Evolutionary conservation across 2,888 invertebrate species (phyloP).

Genomic region (Xiphydria camelus): DNA sequence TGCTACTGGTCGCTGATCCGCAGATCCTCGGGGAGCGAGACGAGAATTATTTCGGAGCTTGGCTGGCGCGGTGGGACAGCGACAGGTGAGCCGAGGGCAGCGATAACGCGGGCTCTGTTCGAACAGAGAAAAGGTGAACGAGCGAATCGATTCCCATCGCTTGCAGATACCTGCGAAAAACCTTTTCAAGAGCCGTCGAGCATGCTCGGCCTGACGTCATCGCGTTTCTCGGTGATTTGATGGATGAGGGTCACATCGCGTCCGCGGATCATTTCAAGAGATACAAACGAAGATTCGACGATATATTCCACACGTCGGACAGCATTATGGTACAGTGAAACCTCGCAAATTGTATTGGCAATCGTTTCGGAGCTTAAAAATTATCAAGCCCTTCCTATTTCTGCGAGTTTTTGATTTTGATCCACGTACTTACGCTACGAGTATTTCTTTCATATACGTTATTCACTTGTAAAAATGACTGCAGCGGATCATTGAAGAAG

Average conservation of each 20-base stretch:
- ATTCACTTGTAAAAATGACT: not conserved
- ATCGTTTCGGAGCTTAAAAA: too few species aligned
- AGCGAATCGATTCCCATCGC: constrained; percentile 21
- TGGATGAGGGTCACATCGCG: constrained; percentile 91
- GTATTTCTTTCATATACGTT: not conserved
- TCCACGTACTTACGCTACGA: too few species aligned
- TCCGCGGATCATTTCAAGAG: constrained; percentile 70
- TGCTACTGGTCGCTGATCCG: constrained; percentile 85
- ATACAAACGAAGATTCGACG: constrained; percentile 75
- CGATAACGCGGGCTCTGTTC: not conserved
- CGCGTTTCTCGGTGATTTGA: constrained; percentile 89
- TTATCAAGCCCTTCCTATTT: too few species aligned
- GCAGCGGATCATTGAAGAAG: too few species aligned
- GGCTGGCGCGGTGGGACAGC: constrained; percentile 81
- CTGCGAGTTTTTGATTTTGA: too few species aligned
- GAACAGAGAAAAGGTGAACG: not conserved
- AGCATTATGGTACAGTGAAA: constrained; percentile 51
- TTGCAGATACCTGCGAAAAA: constrained; percentile 76
- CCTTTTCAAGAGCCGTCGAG: constrained; percentile 73
- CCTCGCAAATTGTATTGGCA: too few species aligned
- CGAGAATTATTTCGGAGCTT: constrained; percentile 70
- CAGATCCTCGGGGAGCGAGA: constrained; percentile 85
- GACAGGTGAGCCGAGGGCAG: constrained; percentile 70
- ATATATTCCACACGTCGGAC: constrained; percentile 63
- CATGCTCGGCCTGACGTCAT: constrained; percentile 81